Percentiles rank a stretch among this genome's conserved stretches.
These are phyloP conservation scores for Dynastes grantii DNA, from an alignment of 2,888 invertebrate genomes.

Conservation along the genomic window DNA sequence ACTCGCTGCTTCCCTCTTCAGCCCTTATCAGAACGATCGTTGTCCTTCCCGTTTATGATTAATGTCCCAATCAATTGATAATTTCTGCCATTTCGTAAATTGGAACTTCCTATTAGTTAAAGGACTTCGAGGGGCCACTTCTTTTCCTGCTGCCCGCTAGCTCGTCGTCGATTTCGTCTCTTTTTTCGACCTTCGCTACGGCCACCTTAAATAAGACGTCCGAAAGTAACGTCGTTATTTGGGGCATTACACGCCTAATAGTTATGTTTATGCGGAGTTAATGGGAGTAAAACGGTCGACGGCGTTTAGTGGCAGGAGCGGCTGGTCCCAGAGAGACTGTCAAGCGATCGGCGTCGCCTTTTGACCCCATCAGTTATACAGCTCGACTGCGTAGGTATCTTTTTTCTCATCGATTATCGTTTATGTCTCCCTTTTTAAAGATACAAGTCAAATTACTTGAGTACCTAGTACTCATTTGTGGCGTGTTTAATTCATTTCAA, in stretches of 20 bases:
- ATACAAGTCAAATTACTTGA: too few relatives aligned
- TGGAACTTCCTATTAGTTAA: conserved; percentile 48
- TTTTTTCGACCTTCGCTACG: conserved; percentile 10
- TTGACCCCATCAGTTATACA: conserved; percentile 65
- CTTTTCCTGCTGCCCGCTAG: conserved; percentile 14
- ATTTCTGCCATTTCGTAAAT: conserved; percentile 48
- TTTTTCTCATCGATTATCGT: conserved; percentile 31
- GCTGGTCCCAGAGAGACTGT: conserved; percentile 62
- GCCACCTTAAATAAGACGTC: conserved; percentile 34
- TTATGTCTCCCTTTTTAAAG: conserved; percentile 3
- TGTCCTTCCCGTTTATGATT: conserved; percentile 42
- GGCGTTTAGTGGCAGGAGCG: conserved; percentile 57
- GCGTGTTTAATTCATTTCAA: too few relatives aligned
- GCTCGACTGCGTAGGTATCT: conserved; percentile 56
- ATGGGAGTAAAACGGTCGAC: conserved; percentile 53
- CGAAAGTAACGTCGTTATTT: conserved; percentile 33
- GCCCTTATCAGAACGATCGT: conserved; percentile 42
- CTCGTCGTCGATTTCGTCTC: conserved; percentile 20
- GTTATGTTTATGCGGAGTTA: conserved; percentile 55
- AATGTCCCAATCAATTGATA: conserved; percentile 48
- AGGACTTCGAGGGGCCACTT: conserved; percentile 38
- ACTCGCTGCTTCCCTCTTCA: conserved; percentile 8
- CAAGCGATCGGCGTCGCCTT: conserved; percentile 60
- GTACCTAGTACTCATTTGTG: too few relatives aligned
- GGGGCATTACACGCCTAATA: conserved; percentile 37